Base-by-base conservation (phyloP, 2,113 vertebrate genomes). In the Ammospiza nelsoni region DNA sequence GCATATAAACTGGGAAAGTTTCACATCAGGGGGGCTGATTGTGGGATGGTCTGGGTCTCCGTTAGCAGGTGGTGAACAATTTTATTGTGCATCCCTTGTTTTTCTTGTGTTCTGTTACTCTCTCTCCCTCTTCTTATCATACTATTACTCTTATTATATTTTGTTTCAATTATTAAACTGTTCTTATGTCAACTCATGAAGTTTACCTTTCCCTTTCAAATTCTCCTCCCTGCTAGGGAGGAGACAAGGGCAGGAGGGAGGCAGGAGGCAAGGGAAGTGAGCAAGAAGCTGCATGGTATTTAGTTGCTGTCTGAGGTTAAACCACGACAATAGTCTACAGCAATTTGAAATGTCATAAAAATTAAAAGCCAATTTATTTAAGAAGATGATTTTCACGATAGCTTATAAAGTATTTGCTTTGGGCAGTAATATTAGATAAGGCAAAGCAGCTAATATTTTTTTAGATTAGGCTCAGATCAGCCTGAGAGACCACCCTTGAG, bases 1-100 rank as follows among this genome's bases (percentile, higher is more conserved):
- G 24, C 11, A 31, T 19, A 46, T 25, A 25, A 39, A 41, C 20
- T 39, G n/a, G 17, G 29, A 41, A 54, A 54, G 11, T 25, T 41
- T 22, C 13, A 25, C 9, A 1, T 54, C 5, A 8, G 5, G 3
- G 13, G 16, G 9, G 14, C 11, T 31, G n/a, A 62, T 3, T 0
- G 1, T 35, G 24, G 16, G 20, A 12, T 54, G 24, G 16, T n/a
- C 11, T 82, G 55, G 23, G 15, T 48, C 5, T 76, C 29, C 1
- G 0, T 54, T n/a, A 61, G 54, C 29, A 62, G 55, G 5, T 18
- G 21, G 28, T n/a, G 24, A 62, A 33, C 9, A 68, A 23, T 62
- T 62, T 29, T 31, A 62, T 23, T 31, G 12, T 31, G 5, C 25
- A 43, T 19, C 8, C 22, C 29, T 68, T 55, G 24, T 25, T 67